phyloP scores from a whole-genome alignment of 2,113 vertebrate species.

The Carettochelys insculpta region DNA sequence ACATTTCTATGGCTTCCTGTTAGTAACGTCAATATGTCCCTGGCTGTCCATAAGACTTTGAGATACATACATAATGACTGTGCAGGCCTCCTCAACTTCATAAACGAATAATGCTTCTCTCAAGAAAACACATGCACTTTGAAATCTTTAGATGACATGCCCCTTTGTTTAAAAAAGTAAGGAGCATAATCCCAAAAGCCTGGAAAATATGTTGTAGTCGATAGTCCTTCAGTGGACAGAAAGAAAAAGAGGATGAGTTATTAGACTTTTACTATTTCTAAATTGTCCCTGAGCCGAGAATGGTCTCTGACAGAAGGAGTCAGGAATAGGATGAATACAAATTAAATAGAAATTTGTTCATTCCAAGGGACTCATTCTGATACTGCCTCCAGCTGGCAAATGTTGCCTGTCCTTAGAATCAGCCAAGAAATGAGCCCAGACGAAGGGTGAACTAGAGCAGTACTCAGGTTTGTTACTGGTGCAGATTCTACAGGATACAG shows the following conservation, averaged over 20 bases:
- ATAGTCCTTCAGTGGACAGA: neutral
- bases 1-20: neutral
- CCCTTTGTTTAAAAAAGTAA: neutral
- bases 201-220: neutral
- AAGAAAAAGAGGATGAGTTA: neutral
- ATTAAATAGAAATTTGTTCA: neutral
- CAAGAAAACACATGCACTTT: neutral
- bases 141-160: neutral
- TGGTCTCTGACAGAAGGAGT: neutral
- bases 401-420: neutral
- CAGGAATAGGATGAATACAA: neutral
- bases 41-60: neutral
- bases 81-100: neutral
- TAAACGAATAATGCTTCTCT: neutral
- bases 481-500: no score
- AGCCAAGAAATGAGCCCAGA: no score
- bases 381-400: neutral
- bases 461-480: no score
- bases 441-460: no score
- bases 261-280: neutral
- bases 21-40: neutral
- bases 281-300: neutral
- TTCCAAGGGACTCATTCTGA: neutral
- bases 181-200: neutral
- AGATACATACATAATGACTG: slow-evolving; percentile 5